Conservation (phyloP, 2,797 vertebrate genomes). For the Chelonia mydas region DNA sequence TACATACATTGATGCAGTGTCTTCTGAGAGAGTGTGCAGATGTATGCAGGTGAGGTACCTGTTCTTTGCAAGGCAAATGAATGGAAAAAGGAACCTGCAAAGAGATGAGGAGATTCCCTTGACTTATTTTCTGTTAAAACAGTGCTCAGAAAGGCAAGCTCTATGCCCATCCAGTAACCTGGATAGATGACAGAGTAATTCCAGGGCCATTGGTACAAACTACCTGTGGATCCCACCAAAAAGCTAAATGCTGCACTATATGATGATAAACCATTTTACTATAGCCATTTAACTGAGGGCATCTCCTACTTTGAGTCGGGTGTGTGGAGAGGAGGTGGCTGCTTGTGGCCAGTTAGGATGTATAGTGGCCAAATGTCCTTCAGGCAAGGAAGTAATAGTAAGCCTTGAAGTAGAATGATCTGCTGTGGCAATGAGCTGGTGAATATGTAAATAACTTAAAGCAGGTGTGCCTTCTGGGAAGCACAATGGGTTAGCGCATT, state of each 20-base stretch:
- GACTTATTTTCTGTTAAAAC: not conserved
- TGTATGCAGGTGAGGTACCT: not conserved
- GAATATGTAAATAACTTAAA: not conserved
- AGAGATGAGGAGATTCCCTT: not conserved
- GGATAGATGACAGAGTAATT: not conserved
- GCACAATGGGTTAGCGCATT: not conserved
- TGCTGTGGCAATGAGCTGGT: not conserved
- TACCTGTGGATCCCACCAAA: not conserved
- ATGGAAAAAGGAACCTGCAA: not conserved
- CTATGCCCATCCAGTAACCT: not conserved
- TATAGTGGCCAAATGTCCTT: not conserved
- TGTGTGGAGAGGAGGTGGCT: not conserved
- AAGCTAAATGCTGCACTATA: not conserved
- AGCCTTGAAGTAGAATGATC: not conserved
- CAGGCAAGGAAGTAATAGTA: not conserved
- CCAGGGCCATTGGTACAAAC: not conserved
- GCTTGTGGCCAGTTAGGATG: fast-evolving
- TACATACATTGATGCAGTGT: not conserved
- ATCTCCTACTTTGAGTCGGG: not conserved
- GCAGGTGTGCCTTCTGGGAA: not conserved
- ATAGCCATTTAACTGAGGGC: not conserved
- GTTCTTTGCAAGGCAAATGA: not conserved
- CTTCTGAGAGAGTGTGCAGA: not conserved
- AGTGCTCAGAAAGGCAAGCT: not conserved
- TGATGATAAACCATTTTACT: not conserved